A percentile compares a stretch with the other conserved stretches of the same genome.
Conservation (phyloP, 2,797 vertebrate genomes). For the Dendrocincla fuliginosa region DNA sequence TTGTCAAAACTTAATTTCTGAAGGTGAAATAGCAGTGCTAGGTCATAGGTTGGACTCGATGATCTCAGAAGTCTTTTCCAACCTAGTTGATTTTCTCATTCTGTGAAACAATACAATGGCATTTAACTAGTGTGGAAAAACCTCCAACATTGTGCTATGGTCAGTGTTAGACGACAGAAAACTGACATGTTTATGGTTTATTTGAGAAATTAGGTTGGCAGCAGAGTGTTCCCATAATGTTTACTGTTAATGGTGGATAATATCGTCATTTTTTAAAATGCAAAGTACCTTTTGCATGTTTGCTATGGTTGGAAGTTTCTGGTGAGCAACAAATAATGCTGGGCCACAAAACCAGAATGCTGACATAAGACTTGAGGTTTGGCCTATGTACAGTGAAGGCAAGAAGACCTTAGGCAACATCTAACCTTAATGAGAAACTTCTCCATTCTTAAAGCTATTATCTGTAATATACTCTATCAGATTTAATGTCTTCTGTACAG, state of each 20-base stretch:
- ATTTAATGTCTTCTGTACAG: neutral
- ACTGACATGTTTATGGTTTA: neutral
- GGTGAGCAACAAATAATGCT: neutral
- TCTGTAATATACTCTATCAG: neutral
- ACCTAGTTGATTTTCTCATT: neutral
- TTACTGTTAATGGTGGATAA: neutral
- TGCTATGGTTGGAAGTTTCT: neutral
- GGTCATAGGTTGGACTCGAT: neutral
- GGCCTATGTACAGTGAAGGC: neutral
- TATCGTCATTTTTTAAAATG: neutral
- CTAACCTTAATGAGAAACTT: slow-evolving; percentile 12
- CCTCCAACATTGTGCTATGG: neutral
- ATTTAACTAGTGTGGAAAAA: neutral
- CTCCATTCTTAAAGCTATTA: neutral
- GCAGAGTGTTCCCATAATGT: neutral
- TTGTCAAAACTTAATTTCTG: neutral
- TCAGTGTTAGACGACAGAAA: neutral
- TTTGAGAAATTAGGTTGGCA: neutral
- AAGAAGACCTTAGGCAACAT: neutral
- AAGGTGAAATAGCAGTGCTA: neutral
- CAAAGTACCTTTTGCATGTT: neutral
- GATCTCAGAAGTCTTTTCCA: neutral
- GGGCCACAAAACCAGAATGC: neutral
- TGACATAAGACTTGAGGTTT: neutral
- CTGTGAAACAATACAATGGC: neutral